Percentiles rank a stretch among this genome's conserved stretches.
Evolutionary conservation across 1,140 invertebrate genomes (phyloP).

Genomic region (Euborellia annulipes): DNA sequence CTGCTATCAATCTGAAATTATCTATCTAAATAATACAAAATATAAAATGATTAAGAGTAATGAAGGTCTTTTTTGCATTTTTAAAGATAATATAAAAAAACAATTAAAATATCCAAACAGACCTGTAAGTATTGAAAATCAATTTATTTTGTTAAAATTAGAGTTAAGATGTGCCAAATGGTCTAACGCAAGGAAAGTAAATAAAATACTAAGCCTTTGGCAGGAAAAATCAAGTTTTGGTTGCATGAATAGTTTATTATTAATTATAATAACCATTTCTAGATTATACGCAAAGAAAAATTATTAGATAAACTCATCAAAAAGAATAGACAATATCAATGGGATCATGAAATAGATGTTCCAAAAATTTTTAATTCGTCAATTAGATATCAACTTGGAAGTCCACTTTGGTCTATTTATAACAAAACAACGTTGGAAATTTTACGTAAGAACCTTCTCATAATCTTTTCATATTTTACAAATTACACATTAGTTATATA

Average conservation of each 20-base stretch:
- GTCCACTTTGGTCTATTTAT: constrained; percentile 3
- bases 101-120: constrained; percentile 6
- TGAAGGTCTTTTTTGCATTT: constrained; percentile 39
- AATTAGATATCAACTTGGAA: constrained; percentile 3
- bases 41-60: constrained; percentile 23
- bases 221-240: no score
- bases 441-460: constrained; percentile 4
- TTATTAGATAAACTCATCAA: constrained; percentile 9
- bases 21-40: constrained; percentile 31
- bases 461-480: no score
- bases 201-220: no score
- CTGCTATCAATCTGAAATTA: constrained; percentile 26
- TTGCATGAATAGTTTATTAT: no score
- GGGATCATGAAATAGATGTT: not conserved
- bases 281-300: not conserved
- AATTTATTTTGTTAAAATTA: no score
- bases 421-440: not conserved
- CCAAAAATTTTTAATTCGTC: not conserved
- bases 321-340: constrained; percentile 8
- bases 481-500: constrained; percentile 10
- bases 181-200: no score
- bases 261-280: no score
- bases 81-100: constrained; percentile 36
- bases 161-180: no score
- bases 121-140: not conserved